Percentiles rank a stretch among this genome's conserved stretches.
These are phyloP conservation scores for Caerostris darwini DNA, from an alignment of 1,140 invertebrate genomes.

Conservation along the genomic window DNA sequence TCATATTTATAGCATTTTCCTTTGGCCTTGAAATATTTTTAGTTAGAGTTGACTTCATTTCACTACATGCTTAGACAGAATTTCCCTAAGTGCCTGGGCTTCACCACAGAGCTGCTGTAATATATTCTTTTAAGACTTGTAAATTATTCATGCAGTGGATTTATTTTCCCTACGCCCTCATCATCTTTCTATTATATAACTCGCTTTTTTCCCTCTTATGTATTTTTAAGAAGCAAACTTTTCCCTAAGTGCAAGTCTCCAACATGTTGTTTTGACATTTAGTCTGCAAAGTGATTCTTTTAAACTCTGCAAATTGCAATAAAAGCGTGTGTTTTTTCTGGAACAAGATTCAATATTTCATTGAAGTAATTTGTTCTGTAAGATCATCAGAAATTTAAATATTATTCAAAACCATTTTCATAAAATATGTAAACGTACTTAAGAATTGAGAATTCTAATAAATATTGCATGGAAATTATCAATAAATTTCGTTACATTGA, in stretches of 20 bases:
- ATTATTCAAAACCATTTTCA: no score
- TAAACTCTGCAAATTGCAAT: conserved; percentile 3
- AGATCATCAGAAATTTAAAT: no score
- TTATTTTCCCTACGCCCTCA: neutral
- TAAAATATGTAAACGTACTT: no score
- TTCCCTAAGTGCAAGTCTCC: neutral
- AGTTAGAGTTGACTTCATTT: neutral
- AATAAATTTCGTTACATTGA: no score
- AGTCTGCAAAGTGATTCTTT: neutral
- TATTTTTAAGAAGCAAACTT: neutral
- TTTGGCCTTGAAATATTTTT: neutral
- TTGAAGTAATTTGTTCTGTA: no score
- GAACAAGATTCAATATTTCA: no score
- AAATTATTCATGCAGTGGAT: conserved; percentile 14
- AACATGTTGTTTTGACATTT: neutral
- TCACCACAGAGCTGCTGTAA: neutral
- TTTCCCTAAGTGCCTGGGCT: neutral
- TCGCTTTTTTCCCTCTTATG: neutral
- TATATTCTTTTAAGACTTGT: conserved; percentile 1
- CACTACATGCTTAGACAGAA: neutral
- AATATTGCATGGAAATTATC: no score
- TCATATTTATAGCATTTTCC: neutral
- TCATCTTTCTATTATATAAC: neutral
- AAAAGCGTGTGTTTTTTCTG: neutral
- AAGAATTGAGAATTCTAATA: no score